Evolutionary conservation across 2,888 invertebrate species (phyloP).

Genomic region (Therioaphis trifolii): DNA sequence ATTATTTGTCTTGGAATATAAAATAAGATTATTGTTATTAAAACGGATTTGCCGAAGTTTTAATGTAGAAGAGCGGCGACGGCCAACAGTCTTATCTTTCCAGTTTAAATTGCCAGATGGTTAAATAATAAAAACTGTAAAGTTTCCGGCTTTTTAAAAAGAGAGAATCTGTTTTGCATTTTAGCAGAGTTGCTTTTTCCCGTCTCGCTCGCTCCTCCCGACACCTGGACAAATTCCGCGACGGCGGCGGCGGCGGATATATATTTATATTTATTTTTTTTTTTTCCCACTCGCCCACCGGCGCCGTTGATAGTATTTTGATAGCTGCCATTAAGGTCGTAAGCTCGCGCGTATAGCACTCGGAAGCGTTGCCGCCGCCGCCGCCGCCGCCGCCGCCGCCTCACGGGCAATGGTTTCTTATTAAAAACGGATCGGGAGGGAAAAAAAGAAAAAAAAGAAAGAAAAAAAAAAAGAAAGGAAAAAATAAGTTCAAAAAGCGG

Average conservation of each 20-base stretch:
- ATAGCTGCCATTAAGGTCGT: slow-evolving; percentile 57
- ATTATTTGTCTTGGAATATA: slow-evolving; percentile 62
- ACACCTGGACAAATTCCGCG: slow-evolving; percentile 58
- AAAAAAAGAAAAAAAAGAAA: neutral
- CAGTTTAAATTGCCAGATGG: slow-evolving; percentile 61
- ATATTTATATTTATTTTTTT: too few species aligned
- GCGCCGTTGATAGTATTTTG: slow-evolving; percentile 59
- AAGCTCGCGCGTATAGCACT: neutral
- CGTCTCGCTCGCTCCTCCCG: neutral
- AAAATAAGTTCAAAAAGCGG: neutral
- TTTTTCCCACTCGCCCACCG: neutral
- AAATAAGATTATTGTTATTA: slow-evolving; percentile 63
- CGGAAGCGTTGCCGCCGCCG: neutral
- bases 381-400: neutral
- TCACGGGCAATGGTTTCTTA: slow-evolving; percentile 11
- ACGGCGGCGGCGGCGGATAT: neutral
- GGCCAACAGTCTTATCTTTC: slow-evolving; percentile 56
- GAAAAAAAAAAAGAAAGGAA: neutral
- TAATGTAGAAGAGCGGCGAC: slow-evolving; percentile 28
- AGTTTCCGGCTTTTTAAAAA: slow-evolving; percentile 48
- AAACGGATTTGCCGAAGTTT: slow-evolving; percentile 62
- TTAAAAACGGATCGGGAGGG: slow-evolving; percentile 44
- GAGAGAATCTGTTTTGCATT: slow-evolving; percentile 54
- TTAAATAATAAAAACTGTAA: slow-evolving; percentile 60
- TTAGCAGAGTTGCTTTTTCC: slow-evolving; percentile 33